A percentile compares a stretch with the other conserved stretches of the same genome.
Conservation (phyloP, 1,140 invertebrate species). For the Branchinecta lynchi region DNA sequence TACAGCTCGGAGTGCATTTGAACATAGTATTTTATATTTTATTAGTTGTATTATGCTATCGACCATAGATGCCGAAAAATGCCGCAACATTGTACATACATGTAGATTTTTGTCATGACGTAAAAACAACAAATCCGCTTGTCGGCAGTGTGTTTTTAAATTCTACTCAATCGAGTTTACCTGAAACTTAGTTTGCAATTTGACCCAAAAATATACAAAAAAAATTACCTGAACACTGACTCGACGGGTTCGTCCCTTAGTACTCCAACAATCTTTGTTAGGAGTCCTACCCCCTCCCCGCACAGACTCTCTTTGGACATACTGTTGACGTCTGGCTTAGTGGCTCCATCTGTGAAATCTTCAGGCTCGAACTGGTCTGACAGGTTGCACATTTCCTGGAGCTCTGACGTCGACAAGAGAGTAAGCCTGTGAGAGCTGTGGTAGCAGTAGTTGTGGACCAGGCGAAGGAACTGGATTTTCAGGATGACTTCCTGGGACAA, state of each 20-base stretch:
- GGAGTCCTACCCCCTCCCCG: constrained; percentile 16
- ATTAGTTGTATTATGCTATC: too few species aligned
- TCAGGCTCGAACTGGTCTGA: constrained; percentile 14
- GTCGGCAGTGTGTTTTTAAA: too few species aligned
- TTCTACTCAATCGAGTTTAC: too few species aligned
- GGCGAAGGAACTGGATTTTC: constrained; percentile 35
- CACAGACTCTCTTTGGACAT: constrained; percentile 12
- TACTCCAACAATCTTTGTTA: constrained; percentile 21
- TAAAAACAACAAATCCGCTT: too few species aligned
- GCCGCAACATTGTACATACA: too few species aligned
- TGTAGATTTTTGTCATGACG: too few species aligned
- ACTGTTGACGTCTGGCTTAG: constrained; percentile 11
- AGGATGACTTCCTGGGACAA: constrained; percentile 33
- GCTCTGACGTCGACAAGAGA: constrained; percentile 20
- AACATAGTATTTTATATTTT: too few species aligned
- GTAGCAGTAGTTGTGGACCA: constrained; percentile 37
- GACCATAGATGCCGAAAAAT: too few species aligned
- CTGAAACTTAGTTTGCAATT: too few species aligned
- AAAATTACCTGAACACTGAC: constrained; percentile 20
- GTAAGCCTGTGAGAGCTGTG: constrained; percentile 28
- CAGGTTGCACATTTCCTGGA: constrained; percentile 19
- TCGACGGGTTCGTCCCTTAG: constrained; percentile 18
- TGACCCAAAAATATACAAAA: neutral
- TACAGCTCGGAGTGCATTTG: too few species aligned
- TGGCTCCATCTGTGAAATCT: neutral